These are phyloP conservation scores for Phylloscopus collybita DNA, from an alignment of 2,797 vertebrate genomes.

Conservation along the genomic window DNA sequence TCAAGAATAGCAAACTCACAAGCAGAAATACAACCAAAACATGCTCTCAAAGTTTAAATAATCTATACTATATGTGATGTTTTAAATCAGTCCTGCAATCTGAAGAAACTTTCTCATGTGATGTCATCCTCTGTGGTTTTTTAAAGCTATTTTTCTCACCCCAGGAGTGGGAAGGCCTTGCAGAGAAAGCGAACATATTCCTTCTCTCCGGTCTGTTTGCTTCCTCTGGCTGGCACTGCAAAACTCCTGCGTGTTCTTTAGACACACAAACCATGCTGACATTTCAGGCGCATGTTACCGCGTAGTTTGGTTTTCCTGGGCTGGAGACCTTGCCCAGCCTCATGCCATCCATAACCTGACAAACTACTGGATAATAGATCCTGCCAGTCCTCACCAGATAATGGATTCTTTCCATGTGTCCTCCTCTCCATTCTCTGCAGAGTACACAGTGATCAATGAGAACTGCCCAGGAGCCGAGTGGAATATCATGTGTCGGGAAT, in stretches of 20 bases:
- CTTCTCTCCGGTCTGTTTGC: not conserved
- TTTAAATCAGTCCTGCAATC: not conserved
- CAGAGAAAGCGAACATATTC: not conserved
- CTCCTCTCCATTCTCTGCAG: slow-evolving; percentile 68
- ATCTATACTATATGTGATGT: not conserved
- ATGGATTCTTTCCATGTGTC: fast-evolving
- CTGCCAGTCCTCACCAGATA: not conserved
- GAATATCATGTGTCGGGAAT: slow-evolving; percentile 96
- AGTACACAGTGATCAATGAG: slow-evolving; percentile 91
- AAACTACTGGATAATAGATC: not conserved
- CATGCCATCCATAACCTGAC: not conserved
- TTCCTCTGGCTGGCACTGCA: not conserved
- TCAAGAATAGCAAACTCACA: not conserved
- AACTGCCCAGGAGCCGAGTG: slow-evolving; percentile 94
- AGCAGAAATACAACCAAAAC: not conserved
- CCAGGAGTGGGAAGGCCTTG: not conserved
- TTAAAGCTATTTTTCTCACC: not conserved
- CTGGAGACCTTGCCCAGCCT: not conserved
- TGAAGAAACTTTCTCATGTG: not conserved
- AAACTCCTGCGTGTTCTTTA: not conserved
- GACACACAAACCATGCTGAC: not conserved
- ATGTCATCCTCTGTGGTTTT: not conserved
- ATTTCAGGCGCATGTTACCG: fast-evolving
- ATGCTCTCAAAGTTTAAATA: not conserved
- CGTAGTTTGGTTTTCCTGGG: not conserved